Base-by-base conservation (phyloP, 1,140 invertebrate species). In the Lordiphosa stackelbergi region DNA sequence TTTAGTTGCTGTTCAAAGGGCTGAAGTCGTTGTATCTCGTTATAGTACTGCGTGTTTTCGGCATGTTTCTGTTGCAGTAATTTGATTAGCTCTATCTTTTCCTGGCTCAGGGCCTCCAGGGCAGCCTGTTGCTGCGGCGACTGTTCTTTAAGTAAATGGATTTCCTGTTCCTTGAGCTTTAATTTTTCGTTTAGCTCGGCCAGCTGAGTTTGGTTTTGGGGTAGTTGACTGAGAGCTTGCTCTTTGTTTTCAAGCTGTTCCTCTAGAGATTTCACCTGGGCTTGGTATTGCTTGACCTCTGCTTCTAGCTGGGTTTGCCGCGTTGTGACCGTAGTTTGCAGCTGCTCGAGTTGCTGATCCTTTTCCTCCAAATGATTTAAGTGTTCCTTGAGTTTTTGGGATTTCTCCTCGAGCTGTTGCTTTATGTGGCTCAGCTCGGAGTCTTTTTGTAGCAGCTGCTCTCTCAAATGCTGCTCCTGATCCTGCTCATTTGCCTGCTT, bases 41-140 rank as follows among this genome's bases (percentile, higher is more conserved):
- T 90, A 66, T 96, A 94, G 87, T 96, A 96, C 42, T 92, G 91
- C 2, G 95, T 74, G 74, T 91, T 95, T 87, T 97, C 95, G 53
- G 93, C 91, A 65, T 97, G 95, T 88, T 97, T 97, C 41, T 92
- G 89, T 64, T 93, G 93, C 0, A 96, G 88, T 5, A 93, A 89
- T 48, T 90, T 91, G 22, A 95, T 92, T 88, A 87, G 95, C 92
- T 38, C 92, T n/a, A 38, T 91, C 73, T 94, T 92, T 75, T 96
- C 94, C n/a, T 70, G 63, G 53, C 87, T 86, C 51, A 88, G 59
- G 7, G 56, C 43, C 4, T 87, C 79, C 11, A 79, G 52, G 46
- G 72, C 73, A 6, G 73, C 64, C 70, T 86, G 86, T 4, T 78
- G 47, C 7, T 42, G 52, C 3, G 69, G 10, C 9, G 61, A 66